These are phyloP conservation scores for Pteropus rufus DNA, from an alignment of 2,797 vertebrate species.

Conservation along the genomic window DNA sequence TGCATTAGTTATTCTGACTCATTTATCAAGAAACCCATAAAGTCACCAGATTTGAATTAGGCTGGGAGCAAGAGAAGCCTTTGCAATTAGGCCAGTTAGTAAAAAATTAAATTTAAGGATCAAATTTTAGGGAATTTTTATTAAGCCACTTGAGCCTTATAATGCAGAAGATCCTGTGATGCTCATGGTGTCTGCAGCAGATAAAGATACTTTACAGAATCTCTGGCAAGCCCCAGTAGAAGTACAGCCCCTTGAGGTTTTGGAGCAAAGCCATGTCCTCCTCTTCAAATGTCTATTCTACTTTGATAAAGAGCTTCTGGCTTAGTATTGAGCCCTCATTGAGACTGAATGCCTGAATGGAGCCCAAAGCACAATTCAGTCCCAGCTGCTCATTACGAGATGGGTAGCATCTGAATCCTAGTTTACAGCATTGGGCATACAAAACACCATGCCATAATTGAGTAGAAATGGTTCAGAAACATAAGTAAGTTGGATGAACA, in stretches of 20 bases:
- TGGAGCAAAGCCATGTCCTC: not conserved
- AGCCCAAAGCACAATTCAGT: not conserved
- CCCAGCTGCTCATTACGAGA: not conserved
- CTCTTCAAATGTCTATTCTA: not conserved
- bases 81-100: slow-evolving; percentile 17
- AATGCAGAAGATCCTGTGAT: not conserved
- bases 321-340: not conserved
- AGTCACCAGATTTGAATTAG: not conserved
- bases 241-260: not conserved
- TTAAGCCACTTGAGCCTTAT: not conserved
- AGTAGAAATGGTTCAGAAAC: not conserved
- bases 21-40: not conserved
- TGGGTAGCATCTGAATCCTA: not conserved
- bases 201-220: not conserved
- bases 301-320: not conserved
- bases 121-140: too few relatives aligned
- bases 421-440: not conserved
- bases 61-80: not conserved
- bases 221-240: not conserved
- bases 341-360: not conserved
- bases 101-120: too few relatives aligned
- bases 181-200: not conserved
- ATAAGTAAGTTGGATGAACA: not conserved
- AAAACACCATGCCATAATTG: not conserved
- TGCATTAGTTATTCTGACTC: not conserved